Evolutionary conservation across 2,113 vertebrate species (phyloP), one percentile per base, ranked within the genome.

Genomic region (Electrona antarctica): DNA sequence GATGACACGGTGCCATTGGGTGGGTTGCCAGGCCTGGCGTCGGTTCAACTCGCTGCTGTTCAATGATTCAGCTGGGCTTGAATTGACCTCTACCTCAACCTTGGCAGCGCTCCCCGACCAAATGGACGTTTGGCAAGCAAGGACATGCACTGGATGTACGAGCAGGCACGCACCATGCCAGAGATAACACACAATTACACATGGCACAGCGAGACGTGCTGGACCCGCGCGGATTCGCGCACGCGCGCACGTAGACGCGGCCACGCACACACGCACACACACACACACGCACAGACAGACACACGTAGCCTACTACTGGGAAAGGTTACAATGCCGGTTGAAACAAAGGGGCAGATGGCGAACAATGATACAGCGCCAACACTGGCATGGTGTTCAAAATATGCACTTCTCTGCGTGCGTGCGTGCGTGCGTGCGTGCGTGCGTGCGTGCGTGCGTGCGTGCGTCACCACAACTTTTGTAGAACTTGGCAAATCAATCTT

Each of bases 311-410:
- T 41, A 41, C 33, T 41, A 52, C 64, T 84, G 81, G 81, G 74
- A 89, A 87, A 86, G 87, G 85, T 90, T 91, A 85, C 75, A 77
- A 81, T 84, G 84, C 75, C 81, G 83, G 73, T 76, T 81, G 80
- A 84, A 89, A 80, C 84, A 90, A 90, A 90, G 79, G 75, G 87
- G 85, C 88, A 90, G 90, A 90, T 91, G 88, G 86, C 83, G 84
- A 78, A 82, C 79, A 73, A 61, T 78, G 71, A 84, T 79, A 28
- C 80, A 73, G 69, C 65, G 85, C 85, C 88, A 89, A 64, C 8
- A 6, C 62, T 79, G 76, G 81, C 74, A 65, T 65, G 60, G 73
- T 79, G 84, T 64, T 69, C 83, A 74, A 84, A 90, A 85, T 81
- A 74, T 87, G 63, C 77, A 80, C 82, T 79, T 82, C n/a, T 84